Base-by-base conservation (phyloP, 2,113 vertebrate genomes). In the Passerina amoena region DNA sequence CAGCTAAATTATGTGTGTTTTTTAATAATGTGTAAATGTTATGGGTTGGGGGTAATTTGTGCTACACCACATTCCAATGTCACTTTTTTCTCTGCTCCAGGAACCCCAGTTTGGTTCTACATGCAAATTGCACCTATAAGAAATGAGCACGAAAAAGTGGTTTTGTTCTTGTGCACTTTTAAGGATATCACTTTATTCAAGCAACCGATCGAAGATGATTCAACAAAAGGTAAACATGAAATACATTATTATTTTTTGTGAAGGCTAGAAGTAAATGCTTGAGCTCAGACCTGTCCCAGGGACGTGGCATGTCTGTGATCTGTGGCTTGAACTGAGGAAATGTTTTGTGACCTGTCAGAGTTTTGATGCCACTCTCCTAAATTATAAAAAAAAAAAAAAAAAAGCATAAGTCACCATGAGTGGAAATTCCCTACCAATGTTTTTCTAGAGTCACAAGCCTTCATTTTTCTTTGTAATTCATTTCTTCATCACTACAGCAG, bases 41-140 rank as follows among this genome's bases (percentile, higher is more conserved):
- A 14, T 1, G 2, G 45, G 14, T 10, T 86, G 59, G 50, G 45
- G 28, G 12, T 63, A 30, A 15, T 80, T 48, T 73, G 20, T 93
- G 11, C 53, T 86, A n/a, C 13, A 54, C 9, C 56, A 65, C 37
- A 57, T 37, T 53, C 27, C 40, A 79, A 64, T 63, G 12, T 81
- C 53, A 54, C 64, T 22, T 82, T 94, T 91, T 77, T 83, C 45
- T 97, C 56, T 96, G 47, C 81, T 96, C 35, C 97, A 99, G 99
- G 99, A 97, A 99, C 98, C 45, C 99, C 99, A 2, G 99, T 99
- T 96, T 99, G 99, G 99, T 99, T 99, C 98, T 99, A 99, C 97
- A 99, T 99, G 99, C 99, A 99, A 97, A 99, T 99, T 91, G 99
- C 99, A 95, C 99, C 99, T 17, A 99, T 99, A 98, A 98, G 99